phyloP scores from a whole-genome alignment of 2,888 invertebrate species.

The Athripsodes cinereus region DNA sequence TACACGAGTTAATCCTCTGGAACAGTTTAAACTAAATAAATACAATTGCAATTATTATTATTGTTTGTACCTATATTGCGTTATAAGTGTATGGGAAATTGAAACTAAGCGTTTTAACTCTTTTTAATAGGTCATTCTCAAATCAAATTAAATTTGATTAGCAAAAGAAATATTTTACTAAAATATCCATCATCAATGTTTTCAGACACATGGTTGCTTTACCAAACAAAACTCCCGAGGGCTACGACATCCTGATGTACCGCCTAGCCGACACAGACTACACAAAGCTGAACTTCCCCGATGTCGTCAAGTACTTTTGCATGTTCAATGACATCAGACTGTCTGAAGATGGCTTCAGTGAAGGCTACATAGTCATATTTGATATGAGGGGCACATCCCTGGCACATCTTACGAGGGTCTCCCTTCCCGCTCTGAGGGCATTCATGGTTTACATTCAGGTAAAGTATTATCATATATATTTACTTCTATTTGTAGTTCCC shows the following conservation, averaged over 20 bases:
- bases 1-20: too few relatives aligned
- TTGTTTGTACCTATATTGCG: too few relatives aligned
- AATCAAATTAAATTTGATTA: too few relatives aligned
- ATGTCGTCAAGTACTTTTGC: slow-evolving; percentile 58
- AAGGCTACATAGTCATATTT: slow-evolving; percentile 58
- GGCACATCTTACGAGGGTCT: slow-evolving; percentile 60
- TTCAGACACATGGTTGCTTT: slow-evolving; percentile 57
- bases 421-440: slow-evolving; percentile 54
- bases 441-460: slow-evolving; percentile 66
- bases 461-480: slow-evolving; percentile 23
- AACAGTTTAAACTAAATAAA: too few relatives aligned
- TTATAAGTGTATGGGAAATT: too few relatives aligned
- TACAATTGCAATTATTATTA: too few relatives aligned
- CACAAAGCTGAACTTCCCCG: slow-evolving; percentile 57
- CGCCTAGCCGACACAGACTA: slow-evolving; percentile 55
- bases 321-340: slow-evolving; percentile 62
- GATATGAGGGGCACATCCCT: slow-evolving; percentile 62
- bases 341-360: slow-evolving; percentile 53
- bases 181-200: too few relatives aligned
- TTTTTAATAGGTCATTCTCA: too few relatives aligned
- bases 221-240: slow-evolving; percentile 55
- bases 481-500: too few relatives aligned
- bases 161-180: too few relatives aligned
- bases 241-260: slow-evolving; percentile 56
- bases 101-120: too few relatives aligned